Base-by-base conservation (phyloP, 2,888 invertebrate species). In the Gonocerus acuteangulatus region DNA sequence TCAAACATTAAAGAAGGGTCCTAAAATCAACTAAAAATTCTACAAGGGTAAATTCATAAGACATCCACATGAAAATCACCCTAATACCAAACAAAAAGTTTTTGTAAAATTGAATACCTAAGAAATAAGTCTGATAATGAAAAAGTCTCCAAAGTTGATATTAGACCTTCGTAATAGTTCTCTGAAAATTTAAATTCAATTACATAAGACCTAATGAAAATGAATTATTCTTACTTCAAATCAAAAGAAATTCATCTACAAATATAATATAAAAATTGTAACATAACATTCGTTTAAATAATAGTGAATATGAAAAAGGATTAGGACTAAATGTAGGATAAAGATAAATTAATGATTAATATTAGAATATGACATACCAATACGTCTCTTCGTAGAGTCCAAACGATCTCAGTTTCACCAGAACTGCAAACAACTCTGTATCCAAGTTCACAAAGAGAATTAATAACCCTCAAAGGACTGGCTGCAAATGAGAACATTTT, bases 381-480 rank as follows among this genome's bases (percentile, higher is more conserved):
- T 36, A 67, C 63, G 51, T 89, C 87, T 71, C 89, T 82, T 72
- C 86, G 85, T 76, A 90, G 78, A 48, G 89, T 90, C 89, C 89
- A 90, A 68, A 86, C 83, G 69, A 87, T 83, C 76, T 89, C 89
- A 19, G 85, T 78, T 72, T 89, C 89, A 15, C 89, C 89, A 66
- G 87, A 86, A 73, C 84, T 86, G 70, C 84, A 82, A 65, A 87
- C 76, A 48, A 90, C 84, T 72, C 82, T 83, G 73, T 89, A 90
- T 61, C 89, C 88, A 67, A 89, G 78, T 73, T 86, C 84, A 61
- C 85, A 82, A 68, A 90, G 75, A 42, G 85, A 80, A 72, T 90
- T 90, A 59, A 90, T 80, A 68, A 86, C 80, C 67, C 79, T 75
- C 66, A 89, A 74, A 22, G 87, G 85, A 70, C 84, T 76, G 60